Evolutionary conservation across 2,113 vertebrate species (phyloP), one percentile per base, ranked within the genome.

Genomic region (Ophthalmolycus amberensis): DNA sequence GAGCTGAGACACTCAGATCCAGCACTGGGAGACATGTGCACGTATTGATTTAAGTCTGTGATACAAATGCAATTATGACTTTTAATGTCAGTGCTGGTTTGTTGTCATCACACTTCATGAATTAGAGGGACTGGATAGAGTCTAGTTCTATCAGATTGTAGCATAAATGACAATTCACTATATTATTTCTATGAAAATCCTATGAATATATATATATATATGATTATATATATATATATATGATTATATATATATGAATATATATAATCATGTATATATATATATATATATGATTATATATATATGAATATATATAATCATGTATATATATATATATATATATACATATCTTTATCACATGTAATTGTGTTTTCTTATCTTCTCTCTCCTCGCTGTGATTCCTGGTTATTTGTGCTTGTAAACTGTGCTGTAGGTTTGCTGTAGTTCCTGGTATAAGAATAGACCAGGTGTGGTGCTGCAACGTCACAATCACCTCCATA

Each of bases 1-100:
- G 40, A 75, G 87, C 82, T 52, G 65, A 88, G 62, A 44, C 22
- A 11, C 46, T 83, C 81, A 50, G 1, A 76, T 58, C 34, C 65
- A 65, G 67, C 84, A 37, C 42, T 1, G 63, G 71, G 73, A 64
- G 75, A 71, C 56, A 50, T 68, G 65, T 58, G 38, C 18, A 34
- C 37, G 9, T 50, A 82, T 82, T 62, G 86, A 90, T 92, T n/a
- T 29, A 48, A 38, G 69, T 22, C 1, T 80, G 80, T 75, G 74
- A 80, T 60, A 88, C 77, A 81, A 73, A 85, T 81, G 73, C 71
- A 75, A 80, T 85, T 71, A 65, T 77, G 67, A 75, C 59, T 80
- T 67, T 62, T 1, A 72, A 73, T 77, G 65, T 34, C 71, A 32
- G 29, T 60, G 42, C 48, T 64, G 63, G 50, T 20, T 50, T 69